A percentile compares a stretch with the other conserved stretches of the same genome.
These are phyloP conservation scores for Papilio machaon DNA, from an alignment of 1,140 invertebrate genomes.

Conservation along the genomic window DNA sequence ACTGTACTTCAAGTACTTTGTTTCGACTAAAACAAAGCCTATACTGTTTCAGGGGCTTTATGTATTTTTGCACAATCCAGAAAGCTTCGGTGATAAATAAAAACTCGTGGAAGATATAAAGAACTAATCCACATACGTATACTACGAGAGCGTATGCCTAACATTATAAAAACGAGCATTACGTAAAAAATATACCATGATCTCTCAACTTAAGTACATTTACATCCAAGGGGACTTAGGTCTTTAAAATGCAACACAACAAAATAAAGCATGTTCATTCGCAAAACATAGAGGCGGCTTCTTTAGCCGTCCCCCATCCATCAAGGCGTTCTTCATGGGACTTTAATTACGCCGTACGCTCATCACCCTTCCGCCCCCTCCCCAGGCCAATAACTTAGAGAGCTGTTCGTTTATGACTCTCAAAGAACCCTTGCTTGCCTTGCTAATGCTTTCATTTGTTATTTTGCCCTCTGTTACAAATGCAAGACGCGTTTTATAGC, in stretches of 20 bases:
- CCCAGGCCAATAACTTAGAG: conserved; percentile 50
- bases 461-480: conserved; percentile 18
- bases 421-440: conserved; percentile 18
- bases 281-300: conserved; percentile 25
- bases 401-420: conserved; percentile 39
- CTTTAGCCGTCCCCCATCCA: conserved; percentile 16
- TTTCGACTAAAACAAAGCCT: conserved; percentile 2
- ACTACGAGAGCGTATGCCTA: background rate
- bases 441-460: conserved; percentile 35
- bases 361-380: conserved; percentile 37
- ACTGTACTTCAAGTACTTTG: background rate
- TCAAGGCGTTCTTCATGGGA: conserved; percentile 35
- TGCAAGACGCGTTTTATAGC: conserved; percentile 1
- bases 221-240: background rate
- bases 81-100: background rate
- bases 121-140: background rate
- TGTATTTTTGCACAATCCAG: background rate
- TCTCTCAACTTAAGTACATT: conserved; percentile 16
- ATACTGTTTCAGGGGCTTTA: background rate
- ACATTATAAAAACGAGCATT: background rate
- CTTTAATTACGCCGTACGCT: conserved; percentile 41
- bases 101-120: background rate
- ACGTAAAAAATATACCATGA: background rate
- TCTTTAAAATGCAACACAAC: conserved; percentile 20
- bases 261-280: conserved; percentile 26